phyloP scores from a whole-genome alignment of 2,113 vertebrate species.

The Eudyptes chrysolophus region DNA sequence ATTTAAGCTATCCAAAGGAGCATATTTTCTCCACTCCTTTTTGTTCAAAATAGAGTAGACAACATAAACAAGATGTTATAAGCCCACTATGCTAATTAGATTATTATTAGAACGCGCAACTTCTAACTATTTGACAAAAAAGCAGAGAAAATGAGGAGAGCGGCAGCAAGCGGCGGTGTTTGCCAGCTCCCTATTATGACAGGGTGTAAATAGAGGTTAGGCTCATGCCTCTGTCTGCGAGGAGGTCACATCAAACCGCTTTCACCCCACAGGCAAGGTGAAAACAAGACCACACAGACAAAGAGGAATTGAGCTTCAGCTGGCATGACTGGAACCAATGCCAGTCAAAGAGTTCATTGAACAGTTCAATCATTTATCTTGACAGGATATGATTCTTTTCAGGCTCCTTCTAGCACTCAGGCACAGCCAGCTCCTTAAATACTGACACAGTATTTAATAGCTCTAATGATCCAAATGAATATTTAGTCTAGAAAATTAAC shows the following conservation, averaged over 20 bases:
- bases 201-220: conserved; percentile 62
- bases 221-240: conserved; percentile 42
- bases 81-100: conserved; percentile 32
- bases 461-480: conserved; percentile 59
- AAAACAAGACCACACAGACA: conserved; percentile 72
- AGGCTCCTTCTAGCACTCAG: conserved; percentile 26
- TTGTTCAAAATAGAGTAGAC: background rate
- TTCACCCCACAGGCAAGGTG: conserved; percentile 69
- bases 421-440: conserved; percentile 52
- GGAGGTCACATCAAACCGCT: conserved; percentile 64
- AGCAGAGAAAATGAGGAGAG: conserved; percentile 14
- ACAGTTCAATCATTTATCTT: conserved; percentile 69
- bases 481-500: conserved; percentile 57
- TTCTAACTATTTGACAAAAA: conserved; percentile 46
- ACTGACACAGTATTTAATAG: conserved; percentile 50
- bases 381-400: conserved; percentile 66
- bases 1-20: background rate
- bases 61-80: conserved; percentile 55
- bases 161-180: background rate
- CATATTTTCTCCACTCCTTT: background rate
- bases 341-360: conserved; percentile 72
- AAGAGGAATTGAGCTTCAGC: conserved; percentile 71
- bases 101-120: conserved; percentile 25
- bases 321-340: conserved; percentile 73
- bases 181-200: conserved; percentile 63